Evolutionary conservation across 1,140 invertebrate species (phyloP).

Genomic region (Pemphigus obesinymphae): DNA sequence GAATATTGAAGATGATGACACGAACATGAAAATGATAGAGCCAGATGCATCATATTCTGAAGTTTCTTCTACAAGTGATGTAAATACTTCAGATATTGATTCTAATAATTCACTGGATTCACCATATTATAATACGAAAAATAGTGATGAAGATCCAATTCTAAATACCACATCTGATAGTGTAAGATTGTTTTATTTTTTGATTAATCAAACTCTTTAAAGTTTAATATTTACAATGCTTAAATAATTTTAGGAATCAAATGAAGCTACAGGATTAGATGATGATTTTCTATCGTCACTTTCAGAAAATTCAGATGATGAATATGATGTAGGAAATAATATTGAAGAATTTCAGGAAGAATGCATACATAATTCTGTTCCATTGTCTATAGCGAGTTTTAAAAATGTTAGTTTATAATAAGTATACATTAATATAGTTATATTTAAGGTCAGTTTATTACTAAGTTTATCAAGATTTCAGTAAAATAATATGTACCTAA

Average conservation of each 20-base stretch:
- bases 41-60: background rate
- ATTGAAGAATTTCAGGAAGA: background rate
- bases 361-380: background rate
- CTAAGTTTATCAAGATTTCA: too few relatives aligned
- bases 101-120: background rate
- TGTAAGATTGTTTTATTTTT: background rate
- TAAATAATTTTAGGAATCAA: background rate
- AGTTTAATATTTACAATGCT: background rate
- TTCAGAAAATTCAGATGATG: background rate
- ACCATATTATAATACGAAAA: background rate
- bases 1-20: background rate
- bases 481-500: too few relatives aligned
- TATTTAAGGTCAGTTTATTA: too few relatives aligned
- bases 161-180: background rate
- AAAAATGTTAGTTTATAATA: background rate
- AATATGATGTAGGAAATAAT: too few relatives aligned
- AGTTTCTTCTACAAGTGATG: background rate
- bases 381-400: background rate
- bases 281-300: background rate
- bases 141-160: background rate
- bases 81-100: background rate
- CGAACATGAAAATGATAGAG: background rate
- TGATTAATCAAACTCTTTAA: too few relatives aligned
- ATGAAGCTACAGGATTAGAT: background rate
- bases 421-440: too few relatives aligned